Conservation (phyloP, 2,113 vertebrate species). For the Rhineura floridana region DNA sequence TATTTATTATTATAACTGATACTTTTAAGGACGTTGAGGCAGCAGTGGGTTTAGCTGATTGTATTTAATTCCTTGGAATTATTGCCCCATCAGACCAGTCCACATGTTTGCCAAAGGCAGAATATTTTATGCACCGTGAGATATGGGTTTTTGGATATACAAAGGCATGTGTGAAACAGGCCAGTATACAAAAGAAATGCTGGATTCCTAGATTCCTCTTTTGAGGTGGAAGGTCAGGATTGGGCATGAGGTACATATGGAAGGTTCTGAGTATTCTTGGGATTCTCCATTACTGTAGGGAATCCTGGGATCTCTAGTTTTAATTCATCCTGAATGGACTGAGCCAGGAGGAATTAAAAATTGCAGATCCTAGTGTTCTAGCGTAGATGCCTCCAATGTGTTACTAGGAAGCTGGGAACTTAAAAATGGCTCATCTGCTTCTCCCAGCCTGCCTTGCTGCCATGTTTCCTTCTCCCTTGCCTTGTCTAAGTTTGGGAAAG, state of each 20-base stretch:
- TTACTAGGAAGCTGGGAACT: neutral
- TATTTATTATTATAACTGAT: no score
- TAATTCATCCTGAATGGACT: neutral
- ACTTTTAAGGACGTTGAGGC: conserved; percentile 49
- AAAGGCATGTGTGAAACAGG: neutral
- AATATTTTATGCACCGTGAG: neutral
- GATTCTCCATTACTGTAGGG: neutral
- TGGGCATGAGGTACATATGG: neutral
- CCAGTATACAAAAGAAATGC: neutral
- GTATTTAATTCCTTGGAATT: conserved; percentile 42
- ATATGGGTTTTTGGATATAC: neutral
- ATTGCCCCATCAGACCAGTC: conserved; percentile 6
- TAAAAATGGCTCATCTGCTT: neutral
- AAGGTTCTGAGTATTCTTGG: neutral
- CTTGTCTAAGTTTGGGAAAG: neutral
- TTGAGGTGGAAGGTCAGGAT: neutral
- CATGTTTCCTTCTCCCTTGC: neutral
- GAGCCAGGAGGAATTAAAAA: neutral
- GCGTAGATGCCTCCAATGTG: no score
- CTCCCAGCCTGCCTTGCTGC: neutral
- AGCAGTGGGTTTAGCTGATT: conserved; percentile 50
- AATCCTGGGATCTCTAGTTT: neutral
- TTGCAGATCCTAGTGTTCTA: neutral
- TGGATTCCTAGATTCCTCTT: neutral
- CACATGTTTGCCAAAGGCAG: neutral